phyloP scores from a whole-genome alignment of 2,113 vertebrate species.

The Oxygymnocypris stewartii region DNA sequence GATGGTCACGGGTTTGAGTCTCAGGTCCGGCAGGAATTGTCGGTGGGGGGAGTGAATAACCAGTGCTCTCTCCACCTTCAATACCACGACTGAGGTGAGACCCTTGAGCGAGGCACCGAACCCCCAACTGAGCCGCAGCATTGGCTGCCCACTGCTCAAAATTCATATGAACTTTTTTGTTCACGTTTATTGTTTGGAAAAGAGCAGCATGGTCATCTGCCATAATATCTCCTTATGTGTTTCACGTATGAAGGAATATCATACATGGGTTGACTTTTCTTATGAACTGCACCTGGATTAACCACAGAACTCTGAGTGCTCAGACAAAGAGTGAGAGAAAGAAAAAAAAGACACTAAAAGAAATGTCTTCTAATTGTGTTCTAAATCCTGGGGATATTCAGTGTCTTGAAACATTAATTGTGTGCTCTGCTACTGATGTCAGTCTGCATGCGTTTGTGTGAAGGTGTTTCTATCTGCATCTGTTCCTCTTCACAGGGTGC shows the following conservation, averaged over 20 bases:
- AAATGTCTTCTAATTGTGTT: constrained; percentile 42
- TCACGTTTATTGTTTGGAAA: background rate
- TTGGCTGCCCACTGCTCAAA: no score
- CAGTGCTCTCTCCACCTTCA: no score
- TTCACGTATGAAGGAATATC: background rate
- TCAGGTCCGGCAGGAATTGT: no score
- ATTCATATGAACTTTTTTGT: no score
- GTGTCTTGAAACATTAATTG: constrained; percentile 56
- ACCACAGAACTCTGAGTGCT: background rate
- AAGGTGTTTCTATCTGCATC: constrained; percentile 69
- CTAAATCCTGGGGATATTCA: constrained; percentile 9
- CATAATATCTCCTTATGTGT: background rate
- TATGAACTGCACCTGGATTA: background rate
- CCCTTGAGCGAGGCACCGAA: no score
- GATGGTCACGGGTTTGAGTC: no score
- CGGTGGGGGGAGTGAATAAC: no score
- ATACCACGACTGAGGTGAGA: no score
- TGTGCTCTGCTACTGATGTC: constrained; percentile 47
- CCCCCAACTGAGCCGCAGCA: no score
- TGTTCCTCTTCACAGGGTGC: constrained; percentile 76
- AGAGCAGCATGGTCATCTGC: background rate
- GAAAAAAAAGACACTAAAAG: background rate
- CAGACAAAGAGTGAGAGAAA: constrained; percentile 9
- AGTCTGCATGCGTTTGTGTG: constrained; percentile 48
- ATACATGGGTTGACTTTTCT: background rate